A percentile compares a stretch with the other conserved stretches of the same genome.
These are phyloP conservation scores for Platysternon megacephalum DNA, from an alignment of 2,113 vertebrate genomes.

Conservation along the genomic window DNA sequence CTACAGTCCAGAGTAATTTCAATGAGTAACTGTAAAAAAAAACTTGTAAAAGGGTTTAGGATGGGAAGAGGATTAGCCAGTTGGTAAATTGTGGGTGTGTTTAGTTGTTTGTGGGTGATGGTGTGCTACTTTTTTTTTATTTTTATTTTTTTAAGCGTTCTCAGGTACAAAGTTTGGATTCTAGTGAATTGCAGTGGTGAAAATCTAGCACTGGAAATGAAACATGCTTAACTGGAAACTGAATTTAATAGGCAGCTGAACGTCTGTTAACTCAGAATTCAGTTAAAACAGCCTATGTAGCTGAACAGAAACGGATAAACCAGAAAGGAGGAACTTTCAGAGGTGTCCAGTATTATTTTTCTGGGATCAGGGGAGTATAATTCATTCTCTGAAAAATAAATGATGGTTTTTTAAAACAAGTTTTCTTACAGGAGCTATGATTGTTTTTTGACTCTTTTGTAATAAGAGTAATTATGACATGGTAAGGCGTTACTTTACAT, in stretches of 20 bases:
- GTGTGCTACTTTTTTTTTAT: background rate
- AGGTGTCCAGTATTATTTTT: conserved; percentile 38
- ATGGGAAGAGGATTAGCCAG: fast-evolving
- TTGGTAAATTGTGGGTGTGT: background rate
- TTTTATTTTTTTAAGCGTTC: background rate
- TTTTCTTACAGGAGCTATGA: background rate
- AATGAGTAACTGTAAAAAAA: background rate
- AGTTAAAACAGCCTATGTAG: background rate
- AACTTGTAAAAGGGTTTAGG: fast-evolving
- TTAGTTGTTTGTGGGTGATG: background rate
- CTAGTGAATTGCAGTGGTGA: background rate
- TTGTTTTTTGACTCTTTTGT: background rate
- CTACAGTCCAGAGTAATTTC: background rate
- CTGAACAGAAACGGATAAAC: background rate
- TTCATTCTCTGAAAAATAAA: background rate
- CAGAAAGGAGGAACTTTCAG: conserved; percentile 12
- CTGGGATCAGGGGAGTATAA: conserved; percentile 14
- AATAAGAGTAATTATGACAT: background rate
- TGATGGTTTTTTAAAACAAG: background rate
- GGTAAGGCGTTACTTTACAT: background rate
- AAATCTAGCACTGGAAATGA: background rate
- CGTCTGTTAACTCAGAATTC: background rate
- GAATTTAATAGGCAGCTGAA: background rate
- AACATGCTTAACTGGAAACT: background rate
- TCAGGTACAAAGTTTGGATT: background rate